Base-by-base conservation (phyloP, 2,113 vertebrate species). In the Osmerus mordax region DNA sequence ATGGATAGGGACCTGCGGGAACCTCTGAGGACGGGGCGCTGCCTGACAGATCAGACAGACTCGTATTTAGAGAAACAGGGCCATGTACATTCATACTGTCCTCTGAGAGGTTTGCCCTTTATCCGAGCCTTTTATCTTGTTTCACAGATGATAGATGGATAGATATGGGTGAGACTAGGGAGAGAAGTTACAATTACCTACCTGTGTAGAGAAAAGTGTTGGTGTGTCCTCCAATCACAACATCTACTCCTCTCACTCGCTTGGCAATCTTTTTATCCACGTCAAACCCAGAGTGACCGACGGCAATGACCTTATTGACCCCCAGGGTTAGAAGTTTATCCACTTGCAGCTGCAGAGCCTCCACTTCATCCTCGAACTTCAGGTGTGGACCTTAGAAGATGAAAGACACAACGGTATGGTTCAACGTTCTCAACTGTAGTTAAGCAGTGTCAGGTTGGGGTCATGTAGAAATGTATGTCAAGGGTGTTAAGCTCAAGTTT, bases 171-270 rank as follows among this genome's bases (percentile, higher is more conserved):
- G 36, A 41, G 36, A 47, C 41, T 47, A 47, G 41, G 8, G 41
- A 47, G 41, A 11, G 41, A 47, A 47, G 41, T 1, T 47, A 47
- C 41, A 47, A 47, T 47, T 5, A 47, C 41, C 41, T 93, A 98
- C 96, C 96, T 87, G 94, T 95, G 61, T 95, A 97, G 25, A 97
- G 94, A 86, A 97, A 98, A 0, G 96, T 97, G 84, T 98, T 97
- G 67, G 94, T 91, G 78, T 98, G 96, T 88, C 95, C 96, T 84
- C 95, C 96, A 4, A 97, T 88, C 23, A 98, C 95, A 3, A 97
- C 78, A 14, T 98, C 95, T 19, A 97, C 89, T 0, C 94, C 95
- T 81, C 71, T 92, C 61, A 98, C 95, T 59, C 87, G 93, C 67
- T 89, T 93, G 51, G 96, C 95, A 1, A 98, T 97, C 14, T 83